Evolutionary conservation across 2,113 vertebrate species (phyloP).

Genomic region (Diadophis punctatus): DNA sequence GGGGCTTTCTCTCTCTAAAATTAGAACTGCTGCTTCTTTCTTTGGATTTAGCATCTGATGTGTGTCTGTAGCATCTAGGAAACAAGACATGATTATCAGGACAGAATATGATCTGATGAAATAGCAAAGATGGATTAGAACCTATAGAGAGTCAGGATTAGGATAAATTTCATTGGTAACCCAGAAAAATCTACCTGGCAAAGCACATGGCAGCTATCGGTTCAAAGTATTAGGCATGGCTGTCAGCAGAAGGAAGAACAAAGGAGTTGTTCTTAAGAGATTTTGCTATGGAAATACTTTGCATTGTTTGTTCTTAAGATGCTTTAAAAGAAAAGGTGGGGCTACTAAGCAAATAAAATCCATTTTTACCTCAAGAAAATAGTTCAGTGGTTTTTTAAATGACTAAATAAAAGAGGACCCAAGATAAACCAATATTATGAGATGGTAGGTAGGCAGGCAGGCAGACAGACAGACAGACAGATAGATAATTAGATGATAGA

Average conservation of each 20-base stretch:
- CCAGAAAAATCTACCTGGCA: neutral
- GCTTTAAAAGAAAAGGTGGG: neutral
- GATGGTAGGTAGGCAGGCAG: neutral
- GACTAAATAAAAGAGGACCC: neutral
- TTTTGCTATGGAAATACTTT: constrained; percentile 11
- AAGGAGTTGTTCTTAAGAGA: constrained; percentile 27
- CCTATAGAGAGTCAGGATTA: neutral
- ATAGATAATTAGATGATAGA: too few relatives aligned
- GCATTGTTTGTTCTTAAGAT: neutral
- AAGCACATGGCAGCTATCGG: neutral
- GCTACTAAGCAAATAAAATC: rapidly evolving
- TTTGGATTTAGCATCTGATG: neutral
- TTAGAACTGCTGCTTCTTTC: neutral
- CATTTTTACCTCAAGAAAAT: neutral
- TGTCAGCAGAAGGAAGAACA: constrained; percentile 31
- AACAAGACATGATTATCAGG: neutral
- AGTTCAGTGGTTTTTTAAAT: neutral
- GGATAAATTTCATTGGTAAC: constrained; percentile 7
- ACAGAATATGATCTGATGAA: neutral
- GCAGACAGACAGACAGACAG: neutral
- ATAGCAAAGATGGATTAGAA: neutral
- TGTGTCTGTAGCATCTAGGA: neutral
- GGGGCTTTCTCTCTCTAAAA: neutral
- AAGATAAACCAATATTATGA: neutral
- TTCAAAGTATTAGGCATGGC: neutral